Evolutionary conservation across 2,797 vertebrate species (phyloP), one percentile per base, ranked within the genome.

Genomic region (Halcyon smyrnensis): DNA sequence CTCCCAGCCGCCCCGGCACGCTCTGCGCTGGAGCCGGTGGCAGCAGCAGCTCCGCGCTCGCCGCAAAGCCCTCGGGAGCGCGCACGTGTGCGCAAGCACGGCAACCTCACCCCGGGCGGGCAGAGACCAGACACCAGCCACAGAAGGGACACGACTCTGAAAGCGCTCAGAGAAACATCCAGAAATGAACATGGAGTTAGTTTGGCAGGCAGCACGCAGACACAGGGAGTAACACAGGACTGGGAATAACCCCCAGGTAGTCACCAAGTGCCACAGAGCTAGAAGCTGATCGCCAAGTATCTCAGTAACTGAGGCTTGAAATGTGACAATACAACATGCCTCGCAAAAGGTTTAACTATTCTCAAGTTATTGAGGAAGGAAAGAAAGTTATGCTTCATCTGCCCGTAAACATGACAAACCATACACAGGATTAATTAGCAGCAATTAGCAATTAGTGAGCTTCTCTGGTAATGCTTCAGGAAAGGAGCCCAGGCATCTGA

Each of bases 361-460:
- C 92, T 78, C 89, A 65, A 90, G 87, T 80, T 48, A 2, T 59
- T 2, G 0, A 82, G 56, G 48, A 83, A 34, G n/a, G 51, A 28
- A 78, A 86, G 57, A 34, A 84, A 82, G 92, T 86, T 88, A 34
- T 37, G 70, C 57, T 94, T 88, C 82, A 57, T 91, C 90, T 81
- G 80, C 75, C 78, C 69, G 75, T 84, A 90, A 96, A 71, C 45
- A 65, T 23, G 60, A 93, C 53, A 92, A 90, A 75, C 27, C 63
- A 51, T 82, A 88, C 60, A 89, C 57, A 43, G 79, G 86, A 96
- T 85, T 94, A 96, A 96, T 97, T 94, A 92, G 85, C 70, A 84
- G 85, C 77, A 94, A 93, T 95, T 79, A 96, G 87, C 77, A 94
- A 93, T 95, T 79, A 96, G 87, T 25, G 76, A 81, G 24, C 65